Percentiles rank a stretch among this genome's conserved stretches.
Evolutionary conservation across 2,797 vertebrate genomes (phyloP).

Genomic region (Pseudochirops cupreus): DNA sequence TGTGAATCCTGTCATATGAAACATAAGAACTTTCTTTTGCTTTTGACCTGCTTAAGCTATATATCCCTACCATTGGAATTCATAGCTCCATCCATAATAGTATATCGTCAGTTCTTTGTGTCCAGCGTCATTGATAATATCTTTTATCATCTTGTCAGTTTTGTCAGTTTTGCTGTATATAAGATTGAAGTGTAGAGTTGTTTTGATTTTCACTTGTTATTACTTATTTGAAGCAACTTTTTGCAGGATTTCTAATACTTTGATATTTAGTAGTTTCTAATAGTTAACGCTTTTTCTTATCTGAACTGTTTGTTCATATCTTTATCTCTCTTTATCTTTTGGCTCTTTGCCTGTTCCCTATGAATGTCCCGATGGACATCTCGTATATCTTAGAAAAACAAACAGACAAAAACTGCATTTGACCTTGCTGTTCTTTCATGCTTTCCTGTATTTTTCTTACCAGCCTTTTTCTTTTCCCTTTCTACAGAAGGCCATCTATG

Average conservation of each 20-base stretch:
- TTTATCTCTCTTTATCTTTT: not conserved
- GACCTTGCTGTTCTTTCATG: not conserved
- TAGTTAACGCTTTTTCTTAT: not conserved
- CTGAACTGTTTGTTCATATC: not conserved
- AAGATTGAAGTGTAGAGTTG: not conserved
- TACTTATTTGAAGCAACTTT: not conserved
- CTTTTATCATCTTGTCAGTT: not conserved
- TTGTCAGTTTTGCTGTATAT: not conserved
- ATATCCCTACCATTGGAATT: not conserved
- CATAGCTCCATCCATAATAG: not conserved
- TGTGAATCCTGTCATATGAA: not conserved
- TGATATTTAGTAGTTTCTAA: not conserved
- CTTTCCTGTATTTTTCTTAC: not conserved
- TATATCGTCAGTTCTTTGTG: not conserved
- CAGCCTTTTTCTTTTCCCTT: not conserved
- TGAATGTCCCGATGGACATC: not conserved
- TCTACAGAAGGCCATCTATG: not conserved
- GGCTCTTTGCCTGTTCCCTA: not conserved
- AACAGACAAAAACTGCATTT: no score
- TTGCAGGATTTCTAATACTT: not conserved
- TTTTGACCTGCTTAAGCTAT: not conserved
- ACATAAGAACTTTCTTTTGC: not conserved
- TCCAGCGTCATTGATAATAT: not conserved
- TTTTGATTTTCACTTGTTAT: not conserved
- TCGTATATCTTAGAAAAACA: not conserved